A percentile compares a stretch with the other conserved stretches of the same genome.
phyloP scores from a whole-genome alignment of 2,113 vertebrate species.

The Ammodytes marinus region DNA sequence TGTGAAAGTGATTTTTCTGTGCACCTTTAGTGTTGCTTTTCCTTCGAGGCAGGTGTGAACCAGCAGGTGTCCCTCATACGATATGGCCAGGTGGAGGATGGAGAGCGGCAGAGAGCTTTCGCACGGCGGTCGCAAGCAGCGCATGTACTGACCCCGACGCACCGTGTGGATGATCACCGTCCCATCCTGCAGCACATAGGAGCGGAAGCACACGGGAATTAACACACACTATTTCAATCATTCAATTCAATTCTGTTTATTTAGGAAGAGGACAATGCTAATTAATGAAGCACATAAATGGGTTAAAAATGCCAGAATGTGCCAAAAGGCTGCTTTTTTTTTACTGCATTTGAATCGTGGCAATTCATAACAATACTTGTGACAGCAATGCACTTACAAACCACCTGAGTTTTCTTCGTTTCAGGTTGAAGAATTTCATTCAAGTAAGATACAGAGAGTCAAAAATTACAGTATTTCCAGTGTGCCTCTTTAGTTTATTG shows the following conservation, averaged over 20 bases:
- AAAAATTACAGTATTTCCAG: not conserved
- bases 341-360: no score
- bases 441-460: no score
- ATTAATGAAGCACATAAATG: no score
- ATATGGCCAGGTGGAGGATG: constrained; percentile 92
- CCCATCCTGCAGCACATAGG: constrained; percentile 85
- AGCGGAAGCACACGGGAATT: not conserved
- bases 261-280: no score
- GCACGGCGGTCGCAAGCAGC: constrained; percentile 91
- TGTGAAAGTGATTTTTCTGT: not conserved
- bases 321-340: no score
- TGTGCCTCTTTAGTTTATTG: not conserved
- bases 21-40: constrained; percentile 94
- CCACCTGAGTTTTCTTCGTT: not conserved
- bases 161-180: constrained; percentile 93
- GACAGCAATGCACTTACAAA: not conserved
- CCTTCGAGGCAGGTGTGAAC: constrained; percentile 93
- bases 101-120: constrained; percentile 91
- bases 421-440: not conserved
- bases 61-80: constrained; percentile 95
- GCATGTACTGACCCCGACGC: constrained; percentile 93
- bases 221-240: not conserved
- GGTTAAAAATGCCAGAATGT: no score
- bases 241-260: no score
- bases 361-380: not conserved